Evolutionary conservation across 2,113 vertebrate genomes (phyloP), one percentile per base, ranked within the genome.

Genomic region (Camelus bactrianus): DNA sequence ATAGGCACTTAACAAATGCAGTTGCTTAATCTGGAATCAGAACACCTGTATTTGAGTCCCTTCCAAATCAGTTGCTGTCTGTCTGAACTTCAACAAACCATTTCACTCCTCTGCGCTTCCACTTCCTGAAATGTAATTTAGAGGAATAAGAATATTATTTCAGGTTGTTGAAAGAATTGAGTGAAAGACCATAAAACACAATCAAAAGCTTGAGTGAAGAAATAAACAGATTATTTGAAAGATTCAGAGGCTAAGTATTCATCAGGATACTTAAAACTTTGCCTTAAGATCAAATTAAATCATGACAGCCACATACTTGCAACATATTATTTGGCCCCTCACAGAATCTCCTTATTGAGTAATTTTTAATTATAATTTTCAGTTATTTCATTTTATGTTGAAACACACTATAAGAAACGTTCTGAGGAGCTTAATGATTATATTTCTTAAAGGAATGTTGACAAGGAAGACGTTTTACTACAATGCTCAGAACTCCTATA

Each of bases 171-270:
- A 69, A 94, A 93, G 65, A 56, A 75, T 80, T 50, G 22, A 77
- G 62, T 86, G 32, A 76, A 96, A 84, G 56, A 13, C 38, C 30
- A 20, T 58, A 38, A 92, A 89, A 92, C 30, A 73, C 24, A 94
- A 42, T 93, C 8, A 79, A 65, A 97, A 88, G 50, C 4, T 5
- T 9, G 3, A 83, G 30, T 50, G 62, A 93, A 89, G 52, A 93
- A 82, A 65, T 91, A 93, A 96, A 60, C 58, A 90, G 48, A 56
- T 95, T 90, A 92, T 84, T 58, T 38, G 80, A 76, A 96, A 38
- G n/a, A 80, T 79, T 83, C 58, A n/a, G 9, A 80, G 50, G 58
- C 46, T 8, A 35, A 87, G 16, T 28, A 58, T 56, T 97, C 92
- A 87, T 75, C 56, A 95, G 94, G 54, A 60, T 91, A 75, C 60